These are phyloP conservation scores for Drosophila conformis DNA, from an alignment of 2,888 invertebrate species.

Conservation along the genomic window DNA sequence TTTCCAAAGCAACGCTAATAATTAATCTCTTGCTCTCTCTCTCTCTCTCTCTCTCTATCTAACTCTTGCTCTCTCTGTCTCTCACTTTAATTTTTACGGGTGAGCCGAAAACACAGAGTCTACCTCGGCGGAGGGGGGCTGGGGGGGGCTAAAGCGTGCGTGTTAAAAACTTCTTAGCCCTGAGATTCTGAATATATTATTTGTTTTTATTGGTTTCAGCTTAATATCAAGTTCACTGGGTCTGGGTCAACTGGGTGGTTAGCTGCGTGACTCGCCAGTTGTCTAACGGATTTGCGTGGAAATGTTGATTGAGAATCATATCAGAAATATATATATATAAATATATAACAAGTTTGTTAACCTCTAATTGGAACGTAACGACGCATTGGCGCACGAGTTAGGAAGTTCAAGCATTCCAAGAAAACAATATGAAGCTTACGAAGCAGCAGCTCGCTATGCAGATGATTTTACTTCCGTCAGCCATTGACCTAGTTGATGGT, in stretches of 20 bases:
- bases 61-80: too few species aligned
- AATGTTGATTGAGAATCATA: conserved; percentile 53
- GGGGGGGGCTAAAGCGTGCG: background rate
- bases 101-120: conserved; percentile 22
- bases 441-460: background rate
- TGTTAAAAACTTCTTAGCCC: conserved; percentile 56
- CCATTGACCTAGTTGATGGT: conserved; percentile 70
- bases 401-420: conserved; percentile 27
- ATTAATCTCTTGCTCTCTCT: conserved; percentile 3
- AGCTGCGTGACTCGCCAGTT: conserved; percentile 18
- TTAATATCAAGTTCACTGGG: conserved; percentile 74
- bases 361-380: conserved; percentile 71
- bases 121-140: background rate
- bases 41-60: conserved; percentile 10
- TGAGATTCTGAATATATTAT: conserved; percentile 44
- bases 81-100: conserved; percentile 25
- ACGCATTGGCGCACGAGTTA: conserved; percentile 24
- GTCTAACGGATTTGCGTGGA: conserved; percentile 61
- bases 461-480: conserved; percentile 55
- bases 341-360: conserved; percentile 72
- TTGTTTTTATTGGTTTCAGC: background rate
- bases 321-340: conserved; percentile 19
- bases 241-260: conserved; percentile 67
- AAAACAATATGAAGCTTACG: conserved; percentile 15
- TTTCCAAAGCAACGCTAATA: conserved; percentile 18